Percentiles rank a stretch among this genome's conserved stretches.
Evolutionary conservation across 37 sponge, comb jelly and placozoan species (phyloP).

Genomic region (Chondrilla cf. caribensis): DNA sequence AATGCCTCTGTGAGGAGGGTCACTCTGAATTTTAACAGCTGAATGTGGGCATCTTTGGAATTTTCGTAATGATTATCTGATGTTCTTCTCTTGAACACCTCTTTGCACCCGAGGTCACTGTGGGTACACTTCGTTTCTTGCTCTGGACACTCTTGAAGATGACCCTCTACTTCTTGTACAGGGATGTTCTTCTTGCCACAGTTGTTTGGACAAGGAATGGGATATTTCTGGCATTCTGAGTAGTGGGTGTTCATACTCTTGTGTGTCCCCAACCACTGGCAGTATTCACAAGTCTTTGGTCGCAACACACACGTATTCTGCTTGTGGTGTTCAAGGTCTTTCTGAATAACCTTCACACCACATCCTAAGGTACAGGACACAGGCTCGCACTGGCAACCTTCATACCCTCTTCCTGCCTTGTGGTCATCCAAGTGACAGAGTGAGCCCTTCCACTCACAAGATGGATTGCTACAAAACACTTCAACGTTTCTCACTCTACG

Average conservation of each 20-base stretch:
- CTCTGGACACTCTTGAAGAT: conserved; percentile 15
- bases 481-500: background rate
- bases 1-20: background rate
- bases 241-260: background rate
- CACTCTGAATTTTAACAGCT: background rate
- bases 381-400: background rate
- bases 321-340: background rate
- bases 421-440: background rate
- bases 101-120: background rate
- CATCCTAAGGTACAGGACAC: background rate
- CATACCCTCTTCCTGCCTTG: background rate
- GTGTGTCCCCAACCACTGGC: background rate
- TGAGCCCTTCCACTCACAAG: conserved; percentile 1
- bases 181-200: background rate
- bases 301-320: background rate
- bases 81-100: background rate
- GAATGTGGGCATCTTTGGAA: background rate
- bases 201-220: background rate
- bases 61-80: background rate
- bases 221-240: background rate
- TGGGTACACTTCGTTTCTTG: background rate
- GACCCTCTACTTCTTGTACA: background rate
- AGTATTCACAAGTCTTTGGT: background rate
- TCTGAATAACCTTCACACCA: background rate
- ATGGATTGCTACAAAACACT: background rate